Evolutionary conservation across 2,888 invertebrate genomes (phyloP), one percentile per base, ranked within the genome.

Genomic region (Dolomedes plantarius): DNA sequence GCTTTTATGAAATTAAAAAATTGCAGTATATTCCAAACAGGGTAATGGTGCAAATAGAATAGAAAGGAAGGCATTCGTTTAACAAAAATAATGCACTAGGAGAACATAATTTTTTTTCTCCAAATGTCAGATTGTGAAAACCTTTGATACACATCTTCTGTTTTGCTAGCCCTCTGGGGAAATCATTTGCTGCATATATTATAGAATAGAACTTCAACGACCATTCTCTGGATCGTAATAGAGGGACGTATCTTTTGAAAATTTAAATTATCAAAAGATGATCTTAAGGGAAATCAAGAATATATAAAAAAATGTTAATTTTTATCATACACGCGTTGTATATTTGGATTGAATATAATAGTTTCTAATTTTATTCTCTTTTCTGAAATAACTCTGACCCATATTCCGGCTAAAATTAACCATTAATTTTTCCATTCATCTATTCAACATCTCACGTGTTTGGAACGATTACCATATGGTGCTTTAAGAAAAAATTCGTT

Each of bases 101-200:
- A 46, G 16, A 46, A 11, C 11, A 6, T 9, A 36, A 5, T 7
- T 46, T 46, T 46, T 16, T 46, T 46, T 46, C 46, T 46, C 46
- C 16, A 16, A 13, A 46, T 46, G 16, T 16, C 46, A 46, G 46
- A 46, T 46, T 46, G 46, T 16, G 46, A 46, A 46, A 46, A 16
- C 46, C 46, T 16, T 46, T 46, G 9, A 46, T 46, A 46, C 9
- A 46, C 16, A 46, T 46, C 46, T 46, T 46, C 46, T 46, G 13
- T 46, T 46, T 46, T 46, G 9, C 16, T 6, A 16, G 16, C 16
- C 9, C 46, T 36, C 46, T 9, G 16, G 46, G 46, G 46, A 46
- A 46, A 46, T 46, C 46, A 46, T 46, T 46, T 46, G 11, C 46
- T 46, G 46, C 46, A 46, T 46, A 46, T 16, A 46, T 46, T 46